phyloP scores from a whole-genome alignment of 2,797 vertebrate genomes.

The Mormyrus proboscirostris region DNA sequence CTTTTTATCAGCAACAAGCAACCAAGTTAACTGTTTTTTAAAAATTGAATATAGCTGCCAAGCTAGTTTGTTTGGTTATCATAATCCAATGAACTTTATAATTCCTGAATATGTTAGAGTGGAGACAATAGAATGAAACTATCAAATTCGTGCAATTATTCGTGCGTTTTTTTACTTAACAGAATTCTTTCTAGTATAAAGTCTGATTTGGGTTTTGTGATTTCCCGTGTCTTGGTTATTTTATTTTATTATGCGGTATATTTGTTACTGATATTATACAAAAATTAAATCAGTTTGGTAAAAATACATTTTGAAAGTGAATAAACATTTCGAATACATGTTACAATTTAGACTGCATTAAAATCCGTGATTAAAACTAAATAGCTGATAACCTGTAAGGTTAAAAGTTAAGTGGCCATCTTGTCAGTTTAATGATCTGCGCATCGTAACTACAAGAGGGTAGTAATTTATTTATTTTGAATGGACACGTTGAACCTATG shows the following conservation, averaged over 20 bases:
- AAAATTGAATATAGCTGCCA: background rate
- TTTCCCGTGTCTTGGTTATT: background rate
- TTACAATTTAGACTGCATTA: background rate
- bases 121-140: background rate
- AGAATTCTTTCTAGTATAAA: background rate
- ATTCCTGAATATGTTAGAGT: background rate
- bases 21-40: background rate
- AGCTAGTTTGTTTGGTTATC: background rate
- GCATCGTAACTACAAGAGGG: background rate
- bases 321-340: background rate
- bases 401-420: background rate
- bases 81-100: background rate
- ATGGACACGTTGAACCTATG: background rate
- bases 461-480: background rate
- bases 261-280: background rate
- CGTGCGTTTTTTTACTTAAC: background rate
- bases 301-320: background rate
- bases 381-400: background rate
- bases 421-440: background rate
- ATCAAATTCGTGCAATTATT: background rate
- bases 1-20: background rate
- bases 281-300: background rate
- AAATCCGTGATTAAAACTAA: background rate
- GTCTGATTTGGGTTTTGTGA: background rate
- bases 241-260: background rate